Percentiles rank a stretch among this genome's conserved stretches.
Conservation (phyloP, 2,888 invertebrate species). For the Rhagophthalmus giganteus region DNA sequence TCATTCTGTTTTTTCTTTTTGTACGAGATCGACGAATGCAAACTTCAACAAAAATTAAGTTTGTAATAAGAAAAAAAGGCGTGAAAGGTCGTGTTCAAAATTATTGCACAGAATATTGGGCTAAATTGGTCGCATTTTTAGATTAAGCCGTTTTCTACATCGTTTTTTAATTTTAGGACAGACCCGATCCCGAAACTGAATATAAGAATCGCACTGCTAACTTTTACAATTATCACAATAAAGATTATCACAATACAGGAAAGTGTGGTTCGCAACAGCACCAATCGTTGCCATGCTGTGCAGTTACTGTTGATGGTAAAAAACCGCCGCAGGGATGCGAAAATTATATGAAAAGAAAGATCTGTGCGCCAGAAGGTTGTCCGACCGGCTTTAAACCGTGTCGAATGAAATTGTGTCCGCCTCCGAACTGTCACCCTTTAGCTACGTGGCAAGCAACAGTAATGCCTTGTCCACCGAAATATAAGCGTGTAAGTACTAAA, state of each 20-base stretch:
- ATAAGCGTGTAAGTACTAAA: conserved; percentile 36
- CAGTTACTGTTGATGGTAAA: conserved; percentile 41
- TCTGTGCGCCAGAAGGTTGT: conserved; percentile 38
- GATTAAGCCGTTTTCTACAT: not conserved
- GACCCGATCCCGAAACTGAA: conserved; percentile 18
- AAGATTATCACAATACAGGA: conserved; percentile 42
- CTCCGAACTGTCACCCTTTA: conserved; percentile 47
- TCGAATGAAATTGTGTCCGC: conserved; percentile 47
- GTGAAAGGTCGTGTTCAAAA: no score
- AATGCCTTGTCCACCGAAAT: conserved; percentile 49
- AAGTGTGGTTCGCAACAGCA: not conserved
- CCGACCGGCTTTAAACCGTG: conserved; percentile 53
- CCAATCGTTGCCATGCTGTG: not conserved
- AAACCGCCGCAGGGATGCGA: conserved; percentile 40
- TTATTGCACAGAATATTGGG: no score
- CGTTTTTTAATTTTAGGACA: not conserved
- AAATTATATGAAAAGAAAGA: conserved; percentile 8
- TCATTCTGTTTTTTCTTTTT: no score
- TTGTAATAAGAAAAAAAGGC: no score
- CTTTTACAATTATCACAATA: conserved; percentile 51
- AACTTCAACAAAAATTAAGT: no score
- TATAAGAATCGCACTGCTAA: conserved; percentile 41
- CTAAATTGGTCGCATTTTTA: not conserved
- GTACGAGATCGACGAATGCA: no score
- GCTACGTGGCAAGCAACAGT: conserved; percentile 49